Base-by-base conservation (phyloP, 2,113 vertebrate species). In the Nannospalax galili region DNA sequence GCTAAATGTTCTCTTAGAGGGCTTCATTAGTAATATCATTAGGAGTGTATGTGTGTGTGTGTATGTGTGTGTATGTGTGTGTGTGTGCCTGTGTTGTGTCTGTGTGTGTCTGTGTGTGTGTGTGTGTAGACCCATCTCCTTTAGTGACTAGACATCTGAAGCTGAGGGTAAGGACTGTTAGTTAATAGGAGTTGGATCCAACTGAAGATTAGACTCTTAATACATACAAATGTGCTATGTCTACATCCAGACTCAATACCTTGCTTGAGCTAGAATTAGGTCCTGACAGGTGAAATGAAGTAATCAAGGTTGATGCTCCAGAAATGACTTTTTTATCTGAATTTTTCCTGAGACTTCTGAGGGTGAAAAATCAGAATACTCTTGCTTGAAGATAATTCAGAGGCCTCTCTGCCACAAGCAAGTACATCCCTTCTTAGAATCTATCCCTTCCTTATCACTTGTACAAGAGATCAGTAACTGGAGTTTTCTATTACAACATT, bases 151-250 rank as follows among this genome's bases (percentile, higher is more conserved):
- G 30, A 48, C 17, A 75, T 16, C 6, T 3, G 35, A 85, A 42
- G 14, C 17, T 37, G 9, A 64, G 3, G 9, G 58, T 17, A 3
- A 64, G 35, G n/a, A n/a, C 19, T n/a, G 30, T 19, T 32, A 19
- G 17, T 52, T n/a, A 80, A 65, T 58, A 85, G 28, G 10, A 90
- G 20, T 1, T 81, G 17, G 45, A 35, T 1, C 28, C 35, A 9
- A 8, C n/a, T 30, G 32, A 78, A 67, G 15, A 17, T 11, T 75
- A 62, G 42, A 37, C 3, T 37, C 32, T 58, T 75, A 37, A 37
- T 45, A 19, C 4, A 64, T 6, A 9, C 26, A 35, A 1, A 0
- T 81, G 26, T 40, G 30, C 9, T 56, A 12, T 6, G 14, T n/a
- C 28, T 64, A n/a, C n/a, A n/a, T n/a, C n/a, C n/a, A n/a, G 74